Evolutionary conservation across 2,113 vertebrate species (phyloP).

Genomic region (Pleuronectes platessa): DNA sequence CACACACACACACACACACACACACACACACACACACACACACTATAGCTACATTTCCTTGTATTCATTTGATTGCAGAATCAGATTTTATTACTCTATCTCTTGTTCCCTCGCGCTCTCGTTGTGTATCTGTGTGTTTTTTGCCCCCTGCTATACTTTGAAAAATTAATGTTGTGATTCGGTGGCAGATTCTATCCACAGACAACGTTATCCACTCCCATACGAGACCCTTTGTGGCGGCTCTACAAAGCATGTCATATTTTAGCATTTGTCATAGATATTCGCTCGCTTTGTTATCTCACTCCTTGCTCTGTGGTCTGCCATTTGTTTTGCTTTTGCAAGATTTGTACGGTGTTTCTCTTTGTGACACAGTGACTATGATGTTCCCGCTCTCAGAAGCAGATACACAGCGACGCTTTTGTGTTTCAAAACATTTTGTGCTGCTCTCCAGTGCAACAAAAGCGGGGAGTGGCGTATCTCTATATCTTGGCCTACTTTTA

Average conservation of each 20-base stretch:
- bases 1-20: not conserved
- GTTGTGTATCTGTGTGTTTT: constrained; percentile 32
- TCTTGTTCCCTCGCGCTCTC: constrained; percentile 34
- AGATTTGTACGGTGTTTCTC: constrained; percentile 60
- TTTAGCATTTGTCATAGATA: constrained; percentile 67
- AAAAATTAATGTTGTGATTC: constrained; percentile 60
- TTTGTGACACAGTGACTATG: constrained; percentile 53
- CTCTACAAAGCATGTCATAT: constrained; percentile 68
- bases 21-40: not conserved
- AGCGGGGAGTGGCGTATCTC: constrained; percentile 32
- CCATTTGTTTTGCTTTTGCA: constrained; percentile 70
- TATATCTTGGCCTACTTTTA: constrained; percentile 66
- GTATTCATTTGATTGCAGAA: constrained; percentile 37
- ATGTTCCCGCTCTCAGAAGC: constrained; percentile 43
- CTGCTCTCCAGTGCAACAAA: constrained; percentile 49
- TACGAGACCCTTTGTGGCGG: constrained; percentile 59
- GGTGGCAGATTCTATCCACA: constrained; percentile 44
- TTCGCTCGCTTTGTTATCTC: constrained; percentile 62
- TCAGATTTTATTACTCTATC: constrained; percentile 31
- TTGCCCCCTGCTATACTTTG: constrained; percentile 27
- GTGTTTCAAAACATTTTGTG: constrained; percentile 51
- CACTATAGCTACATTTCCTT: constrained; percentile 27
- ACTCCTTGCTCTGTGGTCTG: constrained; percentile 60
- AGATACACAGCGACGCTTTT: constrained; percentile 46
- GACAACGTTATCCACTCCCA: constrained; percentile 61